Evolutionary conservation across 2,888 invertebrate genomes (phyloP), one percentile per base, ranked within the genome.

Genomic region (Vesta saturnalis): DNA sequence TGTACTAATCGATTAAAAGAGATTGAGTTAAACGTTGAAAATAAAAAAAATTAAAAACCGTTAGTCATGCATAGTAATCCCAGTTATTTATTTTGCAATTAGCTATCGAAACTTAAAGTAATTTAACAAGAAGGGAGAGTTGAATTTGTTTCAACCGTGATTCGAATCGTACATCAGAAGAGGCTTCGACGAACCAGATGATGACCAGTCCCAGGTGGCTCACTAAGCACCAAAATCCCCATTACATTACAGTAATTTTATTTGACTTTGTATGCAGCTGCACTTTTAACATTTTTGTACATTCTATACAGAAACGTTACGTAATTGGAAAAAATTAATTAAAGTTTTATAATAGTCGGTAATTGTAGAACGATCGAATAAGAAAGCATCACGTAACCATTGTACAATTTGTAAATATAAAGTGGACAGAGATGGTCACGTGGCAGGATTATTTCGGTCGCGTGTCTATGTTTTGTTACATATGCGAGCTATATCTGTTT

Each of bases 401-500:
- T 71, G 70, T 67, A 75, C 75, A 78, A 78, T 77, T 78, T 78
- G 78, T 74, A 72, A 65, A 57, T 60, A 56, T 62, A 68, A 73
- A 72, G 74, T 72, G 72, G 70, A 65, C 67, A 66, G 70, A 60
- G 66, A 68, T 47, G 69, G 74, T 73, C 78, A 78, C 78, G 78
- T 78, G 78, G 72, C 76, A 62, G 72, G 76, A 77, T 78, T 78
- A 77, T 74, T 72, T 64, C 52, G 73, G 77, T 77, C 78, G 78
- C 78, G 78, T 77, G 78, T 75, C 75, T 73, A 75, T 76, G 75
- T 77, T 78, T 77, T 78, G 78, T 77, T 73, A 71, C 72, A 67
- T 69, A 71, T 71, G 67, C 61, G 64, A 69, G 56, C 39, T 54
- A 54, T 60, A 63, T 59, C 47, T 61, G 55, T 23, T 65, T 68